These are phyloP conservation scores for Nineta flava DNA, from an alignment of 2,888 invertebrate species.

Conservation along the genomic window DNA sequence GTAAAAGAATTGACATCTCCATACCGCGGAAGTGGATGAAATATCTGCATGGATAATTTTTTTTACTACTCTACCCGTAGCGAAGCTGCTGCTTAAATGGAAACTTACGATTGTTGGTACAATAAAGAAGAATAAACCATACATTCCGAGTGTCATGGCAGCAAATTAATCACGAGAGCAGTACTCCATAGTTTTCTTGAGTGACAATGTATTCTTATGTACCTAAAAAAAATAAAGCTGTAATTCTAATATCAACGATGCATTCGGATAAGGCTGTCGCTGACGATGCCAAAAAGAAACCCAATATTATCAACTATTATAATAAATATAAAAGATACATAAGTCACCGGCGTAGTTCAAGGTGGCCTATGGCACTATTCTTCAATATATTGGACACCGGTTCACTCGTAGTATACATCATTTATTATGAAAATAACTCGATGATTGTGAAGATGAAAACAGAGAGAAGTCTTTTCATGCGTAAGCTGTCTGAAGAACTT, in stretches of 20 bases:
- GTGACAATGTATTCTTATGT: slow-evolving; percentile 15
- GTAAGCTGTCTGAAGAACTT: no score
- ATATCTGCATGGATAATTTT: slow-evolving; percentile 16
- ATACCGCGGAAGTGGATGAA: slow-evolving; percentile 17
- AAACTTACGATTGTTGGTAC: neutral
- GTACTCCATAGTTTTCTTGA: slow-evolving; percentile 9
- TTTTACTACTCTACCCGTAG: slow-evolving; percentile 13
- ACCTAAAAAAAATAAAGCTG: slow-evolving; percentile 15
- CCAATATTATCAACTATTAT: neutral
- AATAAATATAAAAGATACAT: neutral
- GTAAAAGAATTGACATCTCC: slow-evolving; percentile 17
- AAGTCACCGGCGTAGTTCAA: neutral
- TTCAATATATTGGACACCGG: neutral
- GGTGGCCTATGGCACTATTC: neutral
- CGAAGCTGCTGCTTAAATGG: neutral
- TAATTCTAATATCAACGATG: slow-evolving; percentile 15
- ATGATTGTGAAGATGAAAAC: no score
- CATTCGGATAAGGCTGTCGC: slow-evolving; percentile 14
- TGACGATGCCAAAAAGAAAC: slow-evolving; percentile 5
- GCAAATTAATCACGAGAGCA: slow-evolving; percentile 8
- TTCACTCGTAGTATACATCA: neutral
- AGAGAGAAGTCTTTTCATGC: no score
- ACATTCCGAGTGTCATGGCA: slow-evolving; percentile 13
- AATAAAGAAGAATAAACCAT: neutral
- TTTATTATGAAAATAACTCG: neutral